Conservation (phyloP, 2,888 invertebrate genomes). For the Toxonevra muliebris region DNA sequence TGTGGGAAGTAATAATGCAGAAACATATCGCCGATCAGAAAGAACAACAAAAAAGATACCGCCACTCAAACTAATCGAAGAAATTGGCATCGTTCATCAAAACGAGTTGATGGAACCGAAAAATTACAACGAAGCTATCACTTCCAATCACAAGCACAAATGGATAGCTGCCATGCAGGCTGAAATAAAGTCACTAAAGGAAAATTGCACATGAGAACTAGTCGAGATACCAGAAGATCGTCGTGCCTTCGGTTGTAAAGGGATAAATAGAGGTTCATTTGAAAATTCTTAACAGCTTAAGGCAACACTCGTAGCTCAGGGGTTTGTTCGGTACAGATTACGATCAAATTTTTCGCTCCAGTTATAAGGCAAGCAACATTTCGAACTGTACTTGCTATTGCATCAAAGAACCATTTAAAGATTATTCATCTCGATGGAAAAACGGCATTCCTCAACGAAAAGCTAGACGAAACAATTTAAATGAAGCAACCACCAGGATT, state of each 20-base stretch:
- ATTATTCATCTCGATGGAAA: slow-evolving; percentile 34
- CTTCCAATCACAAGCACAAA: slow-evolving; percentile 11
- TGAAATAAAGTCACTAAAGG: slow-evolving; percentile 4
- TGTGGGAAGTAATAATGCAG: slow-evolving; percentile 2
- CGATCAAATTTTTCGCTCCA: slow-evolving; percentile 21
- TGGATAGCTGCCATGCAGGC: slow-evolving; percentile 14
- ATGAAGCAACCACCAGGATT: slow-evolving; percentile 37
- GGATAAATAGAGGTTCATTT: slow-evolving; percentile 1
- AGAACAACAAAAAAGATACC: neutral
- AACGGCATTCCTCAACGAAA: slow-evolving; percentile 34
- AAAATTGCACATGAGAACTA: too few species aligned
- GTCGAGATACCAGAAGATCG: too few species aligned
- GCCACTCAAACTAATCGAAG: slow-evolving; percentile 12
- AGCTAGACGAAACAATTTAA: too few species aligned
- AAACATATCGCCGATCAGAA: slow-evolving; percentile 9
- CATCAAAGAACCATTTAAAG: slow-evolving; percentile 17
- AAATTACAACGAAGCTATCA: slow-evolving; percentile 13
- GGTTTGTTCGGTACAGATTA: slow-evolving; percentile 19
- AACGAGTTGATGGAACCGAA: slow-evolving; percentile 4
- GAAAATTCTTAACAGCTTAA: slow-evolving; percentile 4
- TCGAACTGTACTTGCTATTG: slow-evolving; percentile 27
- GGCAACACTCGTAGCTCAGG: slow-evolving; percentile 21
- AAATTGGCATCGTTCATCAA: slow-evolving; percentile 14
- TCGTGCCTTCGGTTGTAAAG: slow-evolving; percentile 10
- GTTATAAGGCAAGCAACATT: slow-evolving; percentile 33